phyloP scores from a whole-genome alignment of 2,113 vertebrate genomes.

The Siphamia tubifer region DNA sequence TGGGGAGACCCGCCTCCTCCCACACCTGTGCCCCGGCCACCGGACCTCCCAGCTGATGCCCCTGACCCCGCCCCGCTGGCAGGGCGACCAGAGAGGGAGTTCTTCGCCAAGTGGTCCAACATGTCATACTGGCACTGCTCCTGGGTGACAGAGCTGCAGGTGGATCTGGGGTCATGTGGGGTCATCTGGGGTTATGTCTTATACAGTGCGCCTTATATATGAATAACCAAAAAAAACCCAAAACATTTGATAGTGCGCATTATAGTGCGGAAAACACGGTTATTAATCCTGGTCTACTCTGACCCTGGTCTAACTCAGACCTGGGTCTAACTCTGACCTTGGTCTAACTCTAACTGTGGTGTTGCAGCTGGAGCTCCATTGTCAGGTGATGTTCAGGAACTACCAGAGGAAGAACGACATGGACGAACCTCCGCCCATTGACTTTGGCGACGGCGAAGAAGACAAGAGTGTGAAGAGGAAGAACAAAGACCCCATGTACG shows the following conservation, averaged over 20 bases:
- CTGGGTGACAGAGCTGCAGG: slow-evolving; percentile 97
- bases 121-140: slow-evolving; percentile 99
- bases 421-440: slow-evolving; percentile 94
- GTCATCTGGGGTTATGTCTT: too few species aligned
- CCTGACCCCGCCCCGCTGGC: slow-evolving; percentile 90
- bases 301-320: neutral
- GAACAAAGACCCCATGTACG: slow-evolving; percentile 93
- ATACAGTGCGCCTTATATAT: too few species aligned
- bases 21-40: slow-evolving; percentile 88
- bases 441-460: slow-evolving; percentile 89
- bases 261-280: too few species aligned
- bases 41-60: slow-evolving; percentile 84
- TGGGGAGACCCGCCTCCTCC: slow-evolving; percentile 93
- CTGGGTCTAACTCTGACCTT: too few species aligned
- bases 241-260: too few species aligned
- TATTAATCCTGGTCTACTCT: too few species aligned
- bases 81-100: slow-evolving; percentile 93
- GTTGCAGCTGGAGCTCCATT: slow-evolving; percentile 92
- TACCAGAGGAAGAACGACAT: slow-evolving; percentile 99
- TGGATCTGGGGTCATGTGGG: slow-evolving; percentile 33
- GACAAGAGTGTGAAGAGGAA: slow-evolving; percentile 92
- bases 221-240: too few species aligned
- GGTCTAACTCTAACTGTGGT: too few species aligned
- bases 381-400: slow-evolving; percentile 98
- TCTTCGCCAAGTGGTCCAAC: slow-evolving; percentile 96